phyloP scores from a whole-genome alignment of 2,888 invertebrate genomes.

The Tetranychus piercei region DNA sequence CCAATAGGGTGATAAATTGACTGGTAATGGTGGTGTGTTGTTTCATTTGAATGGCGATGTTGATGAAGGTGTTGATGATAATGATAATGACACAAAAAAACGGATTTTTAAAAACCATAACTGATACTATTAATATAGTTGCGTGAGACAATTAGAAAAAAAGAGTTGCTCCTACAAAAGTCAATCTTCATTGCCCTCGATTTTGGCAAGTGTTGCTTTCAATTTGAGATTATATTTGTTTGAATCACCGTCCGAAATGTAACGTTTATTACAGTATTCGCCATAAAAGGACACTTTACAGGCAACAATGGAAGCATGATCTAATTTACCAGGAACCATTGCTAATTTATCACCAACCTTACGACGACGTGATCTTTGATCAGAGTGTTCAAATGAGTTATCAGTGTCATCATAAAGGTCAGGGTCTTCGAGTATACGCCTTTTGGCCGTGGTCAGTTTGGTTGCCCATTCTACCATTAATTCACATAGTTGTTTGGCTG shows the following conservation, averaged over 20 bases:
- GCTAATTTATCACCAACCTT: slow-evolving; percentile 52
- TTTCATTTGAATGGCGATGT: neutral
- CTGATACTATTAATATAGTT: neutral
- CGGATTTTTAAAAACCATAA: neutral
- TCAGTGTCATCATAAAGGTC: slow-evolving; percentile 44
- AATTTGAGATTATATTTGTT: slow-evolving; percentile 19
- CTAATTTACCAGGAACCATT: slow-evolving; percentile 65
- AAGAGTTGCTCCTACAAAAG: neutral
- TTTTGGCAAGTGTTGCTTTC: slow-evolving; percentile 20
- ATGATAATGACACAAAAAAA: neutral
- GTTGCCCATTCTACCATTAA: slow-evolving; percentile 57
- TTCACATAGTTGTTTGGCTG: slow-evolving; percentile 47
- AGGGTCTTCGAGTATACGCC: slow-evolving; percentile 59
- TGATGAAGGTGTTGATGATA: neutral
- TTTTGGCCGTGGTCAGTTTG: slow-evolving; percentile 56
- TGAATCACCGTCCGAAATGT: neutral
- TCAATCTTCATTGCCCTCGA: slow-evolving; percentile 20
- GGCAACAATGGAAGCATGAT: slow-evolving; percentile 67
- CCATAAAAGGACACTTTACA: slow-evolving; percentile 45
- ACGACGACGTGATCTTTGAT: slow-evolving; percentile 44
- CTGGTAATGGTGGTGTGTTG: too few species aligned
- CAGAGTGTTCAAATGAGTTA: slow-evolving; percentile 11
- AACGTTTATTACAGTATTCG: slow-evolving; percentile 1
- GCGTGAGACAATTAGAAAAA: neutral
- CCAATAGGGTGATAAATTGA: too few species aligned